A percentile compares a stretch with the other conserved stretches of the same genome.
phyloP scores from a whole-genome alignment of 2,888 invertebrate species.

The Anorthoa munda region DNA sequence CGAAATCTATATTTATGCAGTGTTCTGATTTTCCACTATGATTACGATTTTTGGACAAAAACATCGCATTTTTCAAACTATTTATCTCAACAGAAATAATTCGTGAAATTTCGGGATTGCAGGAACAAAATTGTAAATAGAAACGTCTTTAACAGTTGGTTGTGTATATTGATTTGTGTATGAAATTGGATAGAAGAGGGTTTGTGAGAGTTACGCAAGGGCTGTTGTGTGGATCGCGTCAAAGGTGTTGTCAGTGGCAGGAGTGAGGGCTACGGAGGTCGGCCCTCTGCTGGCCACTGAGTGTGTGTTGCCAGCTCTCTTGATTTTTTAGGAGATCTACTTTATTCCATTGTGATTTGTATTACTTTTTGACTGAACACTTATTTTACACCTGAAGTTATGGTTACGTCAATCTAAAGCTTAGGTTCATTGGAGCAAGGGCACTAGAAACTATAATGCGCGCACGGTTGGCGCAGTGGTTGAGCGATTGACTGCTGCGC shows the following conservation, averaged over 20 bases:
- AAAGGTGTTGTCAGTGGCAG: slow-evolving; percentile 87
- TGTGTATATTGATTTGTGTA: slow-evolving; percentile 79
- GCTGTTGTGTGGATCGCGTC: slow-evolving; percentile 80
- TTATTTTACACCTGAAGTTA: neutral
- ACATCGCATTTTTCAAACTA: neutral
- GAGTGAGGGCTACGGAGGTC: slow-evolving; percentile 82
- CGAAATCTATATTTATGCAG: no score
- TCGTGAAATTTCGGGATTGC: slow-evolving; percentile 11
- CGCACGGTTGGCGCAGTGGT: no score
- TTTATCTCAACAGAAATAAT: neutral
- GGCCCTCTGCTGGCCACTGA: slow-evolving; percentile 73
- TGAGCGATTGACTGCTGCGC: no score
- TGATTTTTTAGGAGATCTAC: slow-evolving; percentile 3
- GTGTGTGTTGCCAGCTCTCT: slow-evolving; percentile 60
- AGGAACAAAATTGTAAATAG: slow-evolving; percentile 71
- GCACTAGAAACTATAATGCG: neutral
- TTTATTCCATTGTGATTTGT: neutral
- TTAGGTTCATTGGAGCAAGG: neutral
- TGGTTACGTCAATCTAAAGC: neutral
- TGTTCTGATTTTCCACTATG: neutral
- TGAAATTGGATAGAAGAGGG: slow-evolving; percentile 81
- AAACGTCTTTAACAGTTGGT: slow-evolving; percentile 72
- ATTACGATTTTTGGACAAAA: neutral
- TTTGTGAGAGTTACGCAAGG: slow-evolving; percentile 83
- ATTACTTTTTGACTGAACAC: neutral